Percentiles rank a stretch among this genome's conserved stretches.
phyloP scores from a whole-genome alignment of 2,113 vertebrate species.

The Salvelinus fontinalis region DNA sequence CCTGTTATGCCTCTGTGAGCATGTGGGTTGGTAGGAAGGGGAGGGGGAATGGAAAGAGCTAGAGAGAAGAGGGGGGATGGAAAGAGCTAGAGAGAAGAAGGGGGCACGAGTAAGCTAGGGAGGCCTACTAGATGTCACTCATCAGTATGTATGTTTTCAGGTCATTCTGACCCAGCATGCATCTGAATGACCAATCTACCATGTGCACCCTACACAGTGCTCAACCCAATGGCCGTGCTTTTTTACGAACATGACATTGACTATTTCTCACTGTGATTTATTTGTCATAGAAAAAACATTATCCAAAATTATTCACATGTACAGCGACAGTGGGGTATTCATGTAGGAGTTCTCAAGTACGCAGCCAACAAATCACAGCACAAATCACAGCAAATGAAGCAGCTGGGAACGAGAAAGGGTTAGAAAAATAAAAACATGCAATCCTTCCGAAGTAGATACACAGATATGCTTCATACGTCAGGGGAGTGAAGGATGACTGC shows the following conservation, averaged over 20 bases:
- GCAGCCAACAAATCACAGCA: neutral
- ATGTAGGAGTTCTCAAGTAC: neutral
- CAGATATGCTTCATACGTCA: neutral
- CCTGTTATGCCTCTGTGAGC: neutral
- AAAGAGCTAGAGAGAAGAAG: too few relatives aligned
- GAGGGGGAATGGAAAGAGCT: too few relatives aligned
- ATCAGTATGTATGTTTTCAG: neutral
- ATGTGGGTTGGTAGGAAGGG: neutral
- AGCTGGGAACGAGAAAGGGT: too few relatives aligned
- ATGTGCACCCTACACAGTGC: too few relatives aligned
- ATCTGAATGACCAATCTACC: too few relatives aligned
- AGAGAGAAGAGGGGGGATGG: too few relatives aligned
- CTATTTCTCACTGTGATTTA: neutral
- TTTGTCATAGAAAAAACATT: neutral
- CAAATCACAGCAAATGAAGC: too few relatives aligned
- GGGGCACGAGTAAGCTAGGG: too few relatives aligned
- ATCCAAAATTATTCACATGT: neutral
- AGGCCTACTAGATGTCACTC: neutral
- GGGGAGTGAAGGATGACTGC: neutral
- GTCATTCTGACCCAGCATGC: neutral
- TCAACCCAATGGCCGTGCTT: neutral
- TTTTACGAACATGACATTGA: neutral
- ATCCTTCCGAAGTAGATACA: neutral
- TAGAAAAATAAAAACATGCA: neutral
- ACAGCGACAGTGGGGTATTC: neutral